Evolutionary conservation across 2,113 vertebrate species (phyloP).

Genomic region (Sterna hirundo): DNA sequence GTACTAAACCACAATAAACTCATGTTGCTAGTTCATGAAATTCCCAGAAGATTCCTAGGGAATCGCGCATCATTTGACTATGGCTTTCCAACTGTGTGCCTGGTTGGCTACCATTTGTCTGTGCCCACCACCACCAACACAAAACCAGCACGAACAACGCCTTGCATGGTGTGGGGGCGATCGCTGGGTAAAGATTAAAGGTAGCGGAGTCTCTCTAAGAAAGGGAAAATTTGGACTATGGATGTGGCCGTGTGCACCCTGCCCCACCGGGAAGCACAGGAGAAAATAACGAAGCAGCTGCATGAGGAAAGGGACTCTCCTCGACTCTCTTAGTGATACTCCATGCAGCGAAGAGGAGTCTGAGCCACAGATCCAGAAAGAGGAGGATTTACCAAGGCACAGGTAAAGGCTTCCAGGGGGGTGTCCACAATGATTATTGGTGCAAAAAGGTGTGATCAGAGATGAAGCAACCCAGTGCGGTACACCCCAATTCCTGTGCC

Average conservation of each 20-base stretch:
- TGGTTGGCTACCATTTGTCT: not conserved
- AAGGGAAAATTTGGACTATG: not conserved
- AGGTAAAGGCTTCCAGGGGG: not conserved
- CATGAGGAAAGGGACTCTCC: not conserved
- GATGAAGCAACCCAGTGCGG: not conserved
- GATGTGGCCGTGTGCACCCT: fast-evolving
- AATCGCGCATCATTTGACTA: not conserved
- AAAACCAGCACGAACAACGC: not conserved
- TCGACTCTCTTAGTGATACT: not conserved
- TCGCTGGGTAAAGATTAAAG: not conserved
- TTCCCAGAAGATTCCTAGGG: not conserved
- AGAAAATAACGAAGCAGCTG: not conserved
- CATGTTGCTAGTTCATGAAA: not conserved
- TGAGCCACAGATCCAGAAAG: not conserved
- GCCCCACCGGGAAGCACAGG: not conserved
- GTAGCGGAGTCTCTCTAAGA: not conserved
- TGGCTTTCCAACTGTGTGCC: not conserved
- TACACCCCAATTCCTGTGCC: not conserved
- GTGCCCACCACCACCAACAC: not conserved
- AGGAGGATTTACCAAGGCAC: not conserved
- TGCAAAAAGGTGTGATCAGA: not conserved
- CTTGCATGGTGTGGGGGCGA: not conserved
- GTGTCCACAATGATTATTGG: not conserved
- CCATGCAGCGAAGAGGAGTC: not conserved
- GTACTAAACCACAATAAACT: not conserved